phyloP scores from a whole-genome alignment of 2,797 vertebrate genomes.

The Sebastes hubbsi region DNA sequence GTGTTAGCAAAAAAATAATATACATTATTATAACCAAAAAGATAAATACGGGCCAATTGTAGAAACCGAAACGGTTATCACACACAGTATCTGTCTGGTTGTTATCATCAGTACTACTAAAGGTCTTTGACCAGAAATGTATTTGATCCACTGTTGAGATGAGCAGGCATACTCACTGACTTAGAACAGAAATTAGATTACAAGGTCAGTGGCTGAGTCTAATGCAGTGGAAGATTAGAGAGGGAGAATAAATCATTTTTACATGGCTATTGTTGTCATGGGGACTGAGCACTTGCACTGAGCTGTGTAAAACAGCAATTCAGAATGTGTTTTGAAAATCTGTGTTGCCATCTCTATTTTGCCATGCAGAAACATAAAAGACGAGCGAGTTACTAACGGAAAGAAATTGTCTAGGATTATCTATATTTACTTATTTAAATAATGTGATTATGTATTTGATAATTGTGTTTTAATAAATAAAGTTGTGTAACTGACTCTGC shows the following conservation, averaged over 20 bases:
- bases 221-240: slow-evolving; percentile 65
- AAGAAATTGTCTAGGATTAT: neutral
- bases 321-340: slow-evolving; percentile 40
- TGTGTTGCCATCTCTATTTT: slow-evolving; percentile 22
- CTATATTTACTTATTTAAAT: neutral
- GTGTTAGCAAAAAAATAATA: neutral
- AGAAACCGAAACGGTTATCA: neutral
- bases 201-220: slow-evolving; percentile 61
- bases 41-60: neutral
- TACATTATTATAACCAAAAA: neutral
- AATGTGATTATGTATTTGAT: neutral
- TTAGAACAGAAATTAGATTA: slow-evolving; percentile 69
- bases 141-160: slow-evolving; percentile 50
- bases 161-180: slow-evolving; percentile 46
- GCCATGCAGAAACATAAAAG: neutral
- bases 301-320: slow-evolving; percentile 45
- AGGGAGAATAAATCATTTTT: slow-evolving; percentile 57
- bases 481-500: neutral
- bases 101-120: slow-evolving; percentile 28
- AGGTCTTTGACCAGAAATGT: slow-evolving; percentile 51
- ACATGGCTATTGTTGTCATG: slow-evolving; percentile 63
- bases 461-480: neutral
- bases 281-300: slow-evolving; percentile 47
- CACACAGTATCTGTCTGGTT: neutral
- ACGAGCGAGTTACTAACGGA: neutral